Base-by-base conservation (phyloP, 2,797 vertebrate genomes). In the Sciurus vulgaris region DNA sequence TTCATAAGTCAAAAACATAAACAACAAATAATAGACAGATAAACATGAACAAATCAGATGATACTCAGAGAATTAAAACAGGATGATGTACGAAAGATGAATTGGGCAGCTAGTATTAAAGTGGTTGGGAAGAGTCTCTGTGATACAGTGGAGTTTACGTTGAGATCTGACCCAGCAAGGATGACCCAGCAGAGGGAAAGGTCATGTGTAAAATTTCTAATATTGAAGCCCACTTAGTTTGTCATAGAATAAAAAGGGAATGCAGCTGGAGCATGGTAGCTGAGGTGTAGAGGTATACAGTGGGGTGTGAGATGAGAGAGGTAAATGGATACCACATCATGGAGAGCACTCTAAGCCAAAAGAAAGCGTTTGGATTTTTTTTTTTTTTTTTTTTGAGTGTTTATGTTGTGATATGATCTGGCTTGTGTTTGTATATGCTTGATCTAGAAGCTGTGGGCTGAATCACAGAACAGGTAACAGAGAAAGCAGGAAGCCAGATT, bases 111-210 rank as follows among this genome's bases (percentile, higher is more conserved):
- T 83, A 79, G 83, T 44, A n/a, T 69, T 54, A 76, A n/a, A 11
- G 26, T 41, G 26, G 28, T 89, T 11, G 79, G 47, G 78, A 82
- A 89, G n/a, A 88, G 7, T 10, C 33, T 91, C 70, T 79, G 35
- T 15, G 35, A 59, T 15, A 28, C 44, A 15, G 14, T 84, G 17
- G 61, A 12, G 73, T 72, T 78, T 84, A 93, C 38, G 8, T 9
- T 94, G 65, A 93, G 56, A 91, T 86, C 8, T 84, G 41, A 94
- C 81, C 30, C 38, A 38, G 38, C 3, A 92, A 67, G 59, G 81
- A 59, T 13, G 4, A 90, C 14, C 17, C n/a, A 47, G 7, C 22
- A 47, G n/a, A 91, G n/a, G 5, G 8, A 86, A 87, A 91, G 41
- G 20, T 12, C 47, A 17, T 5, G 0, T 51, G 11, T 22, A 47